A percentile compares a stretch with the other conserved stretches of the same genome.
These are phyloP conservation scores for Didymodactylos carnosus DNA, from an alignment of 2,888 invertebrate species.

Conservation along the genomic window DNA sequence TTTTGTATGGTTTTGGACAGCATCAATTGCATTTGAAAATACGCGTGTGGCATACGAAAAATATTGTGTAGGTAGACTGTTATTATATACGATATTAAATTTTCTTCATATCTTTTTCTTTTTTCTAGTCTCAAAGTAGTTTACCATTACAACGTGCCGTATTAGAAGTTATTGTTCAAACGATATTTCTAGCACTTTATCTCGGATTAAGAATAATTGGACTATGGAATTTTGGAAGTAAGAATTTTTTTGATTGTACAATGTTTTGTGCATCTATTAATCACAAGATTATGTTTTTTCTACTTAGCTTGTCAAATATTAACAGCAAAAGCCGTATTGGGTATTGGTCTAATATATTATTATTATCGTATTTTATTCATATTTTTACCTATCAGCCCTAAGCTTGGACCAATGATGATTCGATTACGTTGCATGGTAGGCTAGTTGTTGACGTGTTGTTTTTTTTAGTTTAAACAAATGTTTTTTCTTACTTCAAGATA, in stretches of 20 bases:
- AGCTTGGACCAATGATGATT: conserved; percentile 36
- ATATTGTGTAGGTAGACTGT: conserved; percentile 1
- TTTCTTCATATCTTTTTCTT: background rate
- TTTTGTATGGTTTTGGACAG: conserved; percentile 19
- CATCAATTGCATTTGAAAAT: conserved; percentile 11
- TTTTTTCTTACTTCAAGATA: conserved; percentile 20
- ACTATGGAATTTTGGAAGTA: conserved; percentile 5
- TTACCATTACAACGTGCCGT: conserved; percentile 19
- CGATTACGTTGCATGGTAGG: conserved; percentile 26
- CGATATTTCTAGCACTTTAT: conserved; percentile 23
- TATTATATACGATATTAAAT: background rate
- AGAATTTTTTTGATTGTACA: conserved; percentile 22
- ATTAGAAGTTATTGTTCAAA: conserved; percentile 20
- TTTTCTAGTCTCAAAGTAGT: conserved; percentile 16
- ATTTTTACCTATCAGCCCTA: conserved; percentile 35
- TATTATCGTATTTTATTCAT: conserved; percentile 36
- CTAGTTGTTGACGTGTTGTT: background rate
- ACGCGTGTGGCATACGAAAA: conserved; percentile 12
- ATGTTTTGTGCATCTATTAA: conserved; percentile 24
- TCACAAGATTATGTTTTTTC: conserved; percentile 4
- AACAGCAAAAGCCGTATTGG: conserved; percentile 26
- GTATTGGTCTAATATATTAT: conserved; percentile 36
- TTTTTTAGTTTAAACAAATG: conserved; percentile 17
- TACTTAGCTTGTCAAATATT: conserved; percentile 14
- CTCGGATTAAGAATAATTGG: conserved; percentile 20